Percentiles rank a stretch among this genome's conserved stretches.
These are phyloP conservation scores for Myotis pilosus DNA, from an alignment of 2,797 vertebrate species.

Conservation along the genomic window DNA sequence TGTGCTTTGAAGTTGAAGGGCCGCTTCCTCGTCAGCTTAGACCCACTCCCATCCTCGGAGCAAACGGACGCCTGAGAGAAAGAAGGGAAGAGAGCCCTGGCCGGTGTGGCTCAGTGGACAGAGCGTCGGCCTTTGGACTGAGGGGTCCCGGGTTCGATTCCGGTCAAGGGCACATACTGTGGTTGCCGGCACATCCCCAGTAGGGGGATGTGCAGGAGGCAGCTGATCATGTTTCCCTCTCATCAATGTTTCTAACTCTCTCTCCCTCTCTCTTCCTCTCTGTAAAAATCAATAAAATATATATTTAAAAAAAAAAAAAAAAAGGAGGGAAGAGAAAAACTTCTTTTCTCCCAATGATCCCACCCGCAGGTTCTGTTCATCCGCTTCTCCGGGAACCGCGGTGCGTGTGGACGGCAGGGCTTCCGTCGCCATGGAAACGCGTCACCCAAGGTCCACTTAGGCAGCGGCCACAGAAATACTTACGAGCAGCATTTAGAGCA, in stretches of 20 bases:
- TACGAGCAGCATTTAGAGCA: too few relatives aligned
- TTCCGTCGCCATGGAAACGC: slow-evolving; percentile 71
- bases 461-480: not conserved
- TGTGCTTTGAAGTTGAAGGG: not conserved
- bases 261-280: too few relatives aligned
- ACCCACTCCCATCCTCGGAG: not conserved
- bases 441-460: slow-evolving; percentile 63
- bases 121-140: too few relatives aligned
- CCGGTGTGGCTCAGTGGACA: too few relatives aligned
- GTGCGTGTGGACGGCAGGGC: slow-evolving; percentile 45
- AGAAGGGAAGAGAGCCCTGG: not conserved
- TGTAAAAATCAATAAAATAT: too few relatives aligned
- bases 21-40: not conserved
- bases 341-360: slow-evolving; percentile 3
- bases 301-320: too few relatives aligned
- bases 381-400: not conserved
- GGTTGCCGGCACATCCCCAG: too few relatives aligned
- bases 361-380: slow-evolving; percentile 26
- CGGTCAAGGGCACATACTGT: too few relatives aligned
- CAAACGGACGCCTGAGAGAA: not conserved
- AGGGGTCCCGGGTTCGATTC: too few relatives aligned
- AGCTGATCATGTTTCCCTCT: too few relatives aligned
- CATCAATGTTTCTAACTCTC: too few relatives aligned
- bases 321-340: fast-evolving
- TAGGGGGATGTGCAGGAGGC: too few relatives aligned